Conservation (phyloP, 2,888 invertebrate species). For the Drosophila meridionalis region DNA sequence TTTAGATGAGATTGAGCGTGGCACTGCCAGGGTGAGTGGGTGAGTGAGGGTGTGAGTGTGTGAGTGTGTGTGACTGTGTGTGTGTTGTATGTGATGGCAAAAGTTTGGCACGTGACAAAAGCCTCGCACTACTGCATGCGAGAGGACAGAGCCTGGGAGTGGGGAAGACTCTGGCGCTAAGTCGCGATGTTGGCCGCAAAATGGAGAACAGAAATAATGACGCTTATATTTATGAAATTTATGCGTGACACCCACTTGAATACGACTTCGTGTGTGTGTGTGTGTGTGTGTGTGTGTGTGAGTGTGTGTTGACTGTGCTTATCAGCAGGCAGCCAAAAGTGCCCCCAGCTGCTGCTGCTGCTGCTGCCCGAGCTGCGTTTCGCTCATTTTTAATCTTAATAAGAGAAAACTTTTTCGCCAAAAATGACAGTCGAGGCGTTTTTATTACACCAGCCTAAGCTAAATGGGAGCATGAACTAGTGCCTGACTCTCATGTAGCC, state of each 20-base stretch:
- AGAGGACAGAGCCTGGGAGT: background rate
- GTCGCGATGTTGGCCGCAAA: slow-evolving; percentile 70
- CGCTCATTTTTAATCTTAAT: slow-evolving; percentile 78
- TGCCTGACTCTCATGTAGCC: slow-evolving; percentile 22
- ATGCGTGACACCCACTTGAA: slow-evolving; percentile 81
- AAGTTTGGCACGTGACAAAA: slow-evolving; percentile 78
- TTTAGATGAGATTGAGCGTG: slow-evolving; percentile 73
- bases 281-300: slow-evolving; percentile 12
- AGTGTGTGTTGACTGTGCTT: slow-evolving; percentile 52
- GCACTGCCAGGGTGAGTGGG: slow-evolving; percentile 12
- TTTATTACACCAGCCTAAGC: slow-evolving; percentile 45
- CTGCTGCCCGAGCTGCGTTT: slow-evolving; percentile 44
- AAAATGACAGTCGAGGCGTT: slow-evolving; percentile 48
- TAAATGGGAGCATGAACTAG: slow-evolving; percentile 30
- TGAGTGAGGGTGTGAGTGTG: slow-evolving; percentile 9
- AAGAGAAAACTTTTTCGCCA: slow-evolving; percentile 67
- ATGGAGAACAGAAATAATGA: slow-evolving; percentile 76
- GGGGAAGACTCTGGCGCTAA: slow-evolving; percentile 38
- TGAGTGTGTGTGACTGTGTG: slow-evolving; percentile 8
- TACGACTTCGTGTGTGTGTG: slow-evolving; percentile 21
- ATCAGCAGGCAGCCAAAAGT: slow-evolving; percentile 70
- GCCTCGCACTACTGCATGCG: slow-evolving; percentile 29
- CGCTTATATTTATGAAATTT: slow-evolving; percentile 81
- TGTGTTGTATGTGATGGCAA: slow-evolving; percentile 46
- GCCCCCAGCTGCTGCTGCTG: slow-evolving; percentile 20